Conservation (phyloP, 2,888 invertebrate species). For the Gryllus longicercus region DNA sequence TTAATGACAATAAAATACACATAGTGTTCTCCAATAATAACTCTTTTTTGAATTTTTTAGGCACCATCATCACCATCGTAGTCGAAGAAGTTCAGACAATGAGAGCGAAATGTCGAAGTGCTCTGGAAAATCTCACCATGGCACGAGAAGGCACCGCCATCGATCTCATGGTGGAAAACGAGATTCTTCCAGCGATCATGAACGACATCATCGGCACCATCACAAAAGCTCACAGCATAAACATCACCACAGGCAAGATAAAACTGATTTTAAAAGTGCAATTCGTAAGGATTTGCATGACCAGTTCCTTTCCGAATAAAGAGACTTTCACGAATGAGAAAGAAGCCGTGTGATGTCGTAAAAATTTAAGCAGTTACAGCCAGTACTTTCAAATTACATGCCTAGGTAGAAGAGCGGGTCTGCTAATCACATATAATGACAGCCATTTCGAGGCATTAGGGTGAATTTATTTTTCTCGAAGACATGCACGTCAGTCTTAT, state of each 20-base stretch:
- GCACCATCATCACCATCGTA: slow-evolving; percentile 72
- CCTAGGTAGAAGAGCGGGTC: too few relatives aligned
- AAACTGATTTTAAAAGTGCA: not conserved
- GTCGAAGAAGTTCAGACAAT: slow-evolving; percentile 79
- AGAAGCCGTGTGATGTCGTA: not conserved
- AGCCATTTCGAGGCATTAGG: too few relatives aligned
- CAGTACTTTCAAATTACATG: too few relatives aligned
- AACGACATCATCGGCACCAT: slow-evolving; percentile 54
- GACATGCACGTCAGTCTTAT: too few relatives aligned
- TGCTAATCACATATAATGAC: too few relatives aligned
- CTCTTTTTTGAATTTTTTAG: not conserved
- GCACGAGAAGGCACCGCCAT: slow-evolving; percentile 71
- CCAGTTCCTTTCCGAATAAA: too few relatives aligned
- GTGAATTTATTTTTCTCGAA: too few relatives aligned
- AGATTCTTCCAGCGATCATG: slow-evolving; percentile 70
- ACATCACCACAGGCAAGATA: not conserved
- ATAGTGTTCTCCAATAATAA: too few relatives aligned
- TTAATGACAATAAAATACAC: too few relatives aligned
- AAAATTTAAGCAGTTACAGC: not conserved
- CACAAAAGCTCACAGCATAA: slow-evolving; percentile 40
- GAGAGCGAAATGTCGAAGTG: slow-evolving; percentile 86
- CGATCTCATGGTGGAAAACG: slow-evolving; percentile 61
- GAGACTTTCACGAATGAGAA: not conserved
- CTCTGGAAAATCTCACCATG: slow-evolving; percentile 73
- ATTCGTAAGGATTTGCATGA: too few relatives aligned